Evolutionary conservation across 1,140 invertebrate species (phyloP).

Genomic region (Semibalanus balanoides): DNA sequence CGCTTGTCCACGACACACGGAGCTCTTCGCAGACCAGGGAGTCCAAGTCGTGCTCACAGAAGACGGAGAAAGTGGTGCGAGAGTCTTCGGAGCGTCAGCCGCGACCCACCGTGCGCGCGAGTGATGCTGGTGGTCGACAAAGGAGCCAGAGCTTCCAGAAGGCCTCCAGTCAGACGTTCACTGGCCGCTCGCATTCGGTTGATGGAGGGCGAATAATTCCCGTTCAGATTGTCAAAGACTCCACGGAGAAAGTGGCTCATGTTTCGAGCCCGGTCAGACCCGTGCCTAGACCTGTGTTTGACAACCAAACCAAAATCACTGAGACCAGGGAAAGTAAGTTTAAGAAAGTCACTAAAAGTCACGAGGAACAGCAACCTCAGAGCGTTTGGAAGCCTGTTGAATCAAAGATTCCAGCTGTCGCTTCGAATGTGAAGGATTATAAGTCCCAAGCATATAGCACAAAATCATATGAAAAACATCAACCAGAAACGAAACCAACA

Average conservation of each 20-base stretch:
- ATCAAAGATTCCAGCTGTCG: background rate
- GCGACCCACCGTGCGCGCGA: background rate
- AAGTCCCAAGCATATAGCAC: background rate
- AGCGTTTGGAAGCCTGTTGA: background rate
- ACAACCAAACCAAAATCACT: too few relatives aligned
- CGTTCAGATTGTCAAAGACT: too few relatives aligned
- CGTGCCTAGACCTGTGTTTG: too few relatives aligned
- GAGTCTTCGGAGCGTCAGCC: background rate
- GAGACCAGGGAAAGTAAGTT: background rate
- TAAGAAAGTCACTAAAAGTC: background rate
- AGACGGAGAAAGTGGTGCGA: background rate
- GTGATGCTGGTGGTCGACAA: too few relatives aligned
- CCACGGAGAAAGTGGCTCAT: too few relatives aligned
- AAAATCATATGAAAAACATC: background rate
- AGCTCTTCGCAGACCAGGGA: background rate
- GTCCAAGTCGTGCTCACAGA: background rate
- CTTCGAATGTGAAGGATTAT: background rate
- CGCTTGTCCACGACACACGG: background rate
- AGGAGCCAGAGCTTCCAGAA: too few relatives aligned
- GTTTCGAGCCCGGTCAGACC: too few relatives aligned
- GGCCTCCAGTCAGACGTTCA: too few relatives aligned
- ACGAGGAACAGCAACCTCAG: background rate
- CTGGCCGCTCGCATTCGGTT: too few relatives aligned
- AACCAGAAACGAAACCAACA: background rate
- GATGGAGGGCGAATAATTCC: too few relatives aligned